Evolutionary conservation across 2,113 vertebrate species (phyloP), one percentile per base, ranked within the genome.

Genomic region (Hippocampus barbouri): DNA sequence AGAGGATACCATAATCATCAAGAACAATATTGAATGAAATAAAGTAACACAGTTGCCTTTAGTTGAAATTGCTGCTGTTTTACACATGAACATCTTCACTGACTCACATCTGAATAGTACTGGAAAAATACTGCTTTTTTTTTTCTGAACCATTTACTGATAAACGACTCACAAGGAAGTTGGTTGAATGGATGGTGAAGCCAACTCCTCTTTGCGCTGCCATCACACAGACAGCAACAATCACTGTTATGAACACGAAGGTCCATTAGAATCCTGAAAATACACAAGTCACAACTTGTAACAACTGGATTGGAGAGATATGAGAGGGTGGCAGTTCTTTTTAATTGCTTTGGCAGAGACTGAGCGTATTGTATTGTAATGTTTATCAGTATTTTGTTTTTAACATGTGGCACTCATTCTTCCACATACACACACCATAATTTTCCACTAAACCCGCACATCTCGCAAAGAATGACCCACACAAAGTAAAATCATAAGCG

Each of bases 1-100:
- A 85, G 81, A 83, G 78, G 79, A 82, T 81, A 84, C 83, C 81
- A 86, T 79, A 86, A 73, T 88, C 82, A 85, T 85, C 78, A 87
- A 86, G 80, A 88, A 85, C 85, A 79, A 86, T 85, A 86, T 68
- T 79, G 65, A 84, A 83, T 75, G 16, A 70, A 80, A 75, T 66
- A 73, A 73, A 78, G 43, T 0, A 73, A 78, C 27, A 70, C 27
- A 71, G 79, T 82, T 78, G 73, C 74, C 74, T 83, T 70, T 63
- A 54, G 70, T 43, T 80, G 75, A 83, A 83, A 82, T 83, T 23
- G 47, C 68, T 70, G 79, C 76, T 66, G 80, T 81, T 75, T 75
- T 77, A 87, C 84, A 84, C 77, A 68, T 80, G 75, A 80, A 85
- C 81, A 84, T 51, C 69, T 67, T 83, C 79, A 87, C 83, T 68